Conservation (phyloP, 1,140 invertebrate genomes). For the Eurosta solidaginis region DNA sequence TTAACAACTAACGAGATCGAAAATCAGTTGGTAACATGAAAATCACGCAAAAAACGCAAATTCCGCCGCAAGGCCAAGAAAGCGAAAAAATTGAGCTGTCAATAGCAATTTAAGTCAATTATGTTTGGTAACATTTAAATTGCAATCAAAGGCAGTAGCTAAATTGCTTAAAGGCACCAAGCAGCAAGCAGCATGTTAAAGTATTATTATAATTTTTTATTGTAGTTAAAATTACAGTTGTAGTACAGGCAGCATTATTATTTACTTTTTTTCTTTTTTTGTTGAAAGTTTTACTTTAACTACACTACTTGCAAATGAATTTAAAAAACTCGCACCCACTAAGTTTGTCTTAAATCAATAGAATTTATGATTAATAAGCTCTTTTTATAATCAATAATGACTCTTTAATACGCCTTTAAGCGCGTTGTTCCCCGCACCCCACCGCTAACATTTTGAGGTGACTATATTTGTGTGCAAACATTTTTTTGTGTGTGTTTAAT, state of each 20-base stretch:
- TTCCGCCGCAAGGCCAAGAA: not conserved
- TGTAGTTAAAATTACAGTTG: no score
- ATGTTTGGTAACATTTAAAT: conserved; percentile 27
- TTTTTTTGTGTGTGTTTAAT: not conserved
- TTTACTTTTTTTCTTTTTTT: not conserved
- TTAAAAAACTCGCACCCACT: no score
- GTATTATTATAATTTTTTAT: conserved; percentile 19
- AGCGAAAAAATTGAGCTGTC: conserved; percentile 26
- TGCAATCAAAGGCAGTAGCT: conserved; percentile 2
- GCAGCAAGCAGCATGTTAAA: not conserved
- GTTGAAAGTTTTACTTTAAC: no score
- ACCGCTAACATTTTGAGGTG: not conserved
- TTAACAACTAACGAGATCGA: conserved; percentile 10
- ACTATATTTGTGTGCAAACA: not conserved
- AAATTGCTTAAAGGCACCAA: not conserved
- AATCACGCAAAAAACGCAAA: not conserved
- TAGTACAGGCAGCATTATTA: no score
- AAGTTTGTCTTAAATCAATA: no score
- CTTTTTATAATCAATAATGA: no score
- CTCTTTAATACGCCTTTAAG: no score
- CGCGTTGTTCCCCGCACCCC: no score
- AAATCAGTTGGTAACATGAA: conserved; percentile 20
- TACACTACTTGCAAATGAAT: no score
- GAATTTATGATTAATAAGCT: no score
- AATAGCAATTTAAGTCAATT: conserved; percentile 30